Conservation (phyloP, 1,140 invertebrate species). For the Pantala flavescens region DNA sequence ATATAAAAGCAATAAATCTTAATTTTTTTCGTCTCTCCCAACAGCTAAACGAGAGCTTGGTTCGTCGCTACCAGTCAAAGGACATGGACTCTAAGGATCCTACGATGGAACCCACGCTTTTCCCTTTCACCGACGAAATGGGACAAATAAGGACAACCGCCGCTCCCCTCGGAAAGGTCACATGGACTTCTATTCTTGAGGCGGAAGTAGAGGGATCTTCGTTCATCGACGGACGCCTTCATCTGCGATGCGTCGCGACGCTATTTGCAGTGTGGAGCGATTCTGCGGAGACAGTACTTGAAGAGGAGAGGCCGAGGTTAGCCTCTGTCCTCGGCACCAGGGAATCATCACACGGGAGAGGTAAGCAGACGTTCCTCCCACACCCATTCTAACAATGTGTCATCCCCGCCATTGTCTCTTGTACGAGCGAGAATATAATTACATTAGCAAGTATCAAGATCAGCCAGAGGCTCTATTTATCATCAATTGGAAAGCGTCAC, state of each 20-base stretch:
- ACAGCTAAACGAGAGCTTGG: conserved; percentile 11
- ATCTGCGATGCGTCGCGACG: conserved; percentile 49
- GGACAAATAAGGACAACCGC: too few species aligned
- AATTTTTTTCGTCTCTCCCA: not conserved
- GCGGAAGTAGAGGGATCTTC: conserved; percentile 45
- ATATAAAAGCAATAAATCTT: too few species aligned
- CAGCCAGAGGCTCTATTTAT: too few species aligned
- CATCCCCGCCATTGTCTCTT: too few species aligned
- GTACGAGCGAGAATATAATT: too few species aligned
- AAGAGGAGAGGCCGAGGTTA: conserved; percentile 52
- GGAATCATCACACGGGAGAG: conserved; percentile 29
- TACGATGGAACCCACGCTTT: not conserved
- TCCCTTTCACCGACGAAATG: not conserved
- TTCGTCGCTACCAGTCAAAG: not conserved
- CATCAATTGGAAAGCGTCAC: too few species aligned
- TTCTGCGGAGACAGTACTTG: conserved; percentile 40
- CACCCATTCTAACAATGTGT: too few species aligned
- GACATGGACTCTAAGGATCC: not conserved
- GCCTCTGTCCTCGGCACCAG: conserved; percentile 54
- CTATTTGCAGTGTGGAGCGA: conserved; percentile 48
- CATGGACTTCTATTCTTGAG: conserved; percentile 33
- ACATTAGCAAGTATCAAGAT: too few species aligned
- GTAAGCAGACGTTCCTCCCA: not conserved
- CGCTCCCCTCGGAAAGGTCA: not conserved
- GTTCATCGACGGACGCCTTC: conserved; percentile 47